phyloP scores from a whole-genome alignment of 2,888 invertebrate species.

The Drosophila monieri region DNA sequence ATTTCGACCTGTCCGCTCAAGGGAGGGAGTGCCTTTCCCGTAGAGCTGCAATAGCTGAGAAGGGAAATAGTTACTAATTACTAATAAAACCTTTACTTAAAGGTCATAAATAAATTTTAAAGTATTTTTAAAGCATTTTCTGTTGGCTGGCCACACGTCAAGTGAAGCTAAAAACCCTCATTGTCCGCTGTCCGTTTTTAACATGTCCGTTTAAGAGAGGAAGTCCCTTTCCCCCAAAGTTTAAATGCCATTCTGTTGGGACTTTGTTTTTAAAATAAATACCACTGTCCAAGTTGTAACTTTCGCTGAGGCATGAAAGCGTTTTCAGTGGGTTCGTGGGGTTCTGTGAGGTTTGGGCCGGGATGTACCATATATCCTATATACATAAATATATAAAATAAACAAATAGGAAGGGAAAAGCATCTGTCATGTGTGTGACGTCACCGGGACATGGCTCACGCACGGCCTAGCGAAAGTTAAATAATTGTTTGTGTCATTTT shows the following conservation, averaged over 20 bases:
- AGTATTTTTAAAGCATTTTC: not conserved
- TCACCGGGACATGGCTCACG: constrained; percentile 60
- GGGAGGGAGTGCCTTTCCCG: not conserved
- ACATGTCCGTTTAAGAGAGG: not conserved
- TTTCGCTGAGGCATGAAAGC: constrained; percentile 60
- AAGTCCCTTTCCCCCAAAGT: not conserved
- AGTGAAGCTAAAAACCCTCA: not conserved
- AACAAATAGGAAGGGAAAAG: constrained; percentile 9
- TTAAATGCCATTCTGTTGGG: not conserved
- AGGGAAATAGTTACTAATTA: not conserved
- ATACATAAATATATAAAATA: not conserved
- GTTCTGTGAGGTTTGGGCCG: too few species aligned
- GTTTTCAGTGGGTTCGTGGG: constrained; percentile 23
- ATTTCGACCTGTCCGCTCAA: not conserved
- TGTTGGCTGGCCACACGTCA: not conserved
- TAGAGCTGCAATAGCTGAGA: not conserved
- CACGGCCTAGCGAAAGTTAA: constrained; percentile 74
- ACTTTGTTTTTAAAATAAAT: constrained; percentile 25
- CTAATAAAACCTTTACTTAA: not conserved
- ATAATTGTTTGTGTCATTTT: constrained; percentile 79
- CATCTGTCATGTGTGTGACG: constrained; percentile 66
- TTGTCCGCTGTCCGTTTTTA: not conserved
- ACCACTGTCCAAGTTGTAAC: constrained; percentile 59
- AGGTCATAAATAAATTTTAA: not conserved
- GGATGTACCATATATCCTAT: not conserved